Conservation (phyloP, 2,888 invertebrate genomes). For the Heliconius erato region DNA sequence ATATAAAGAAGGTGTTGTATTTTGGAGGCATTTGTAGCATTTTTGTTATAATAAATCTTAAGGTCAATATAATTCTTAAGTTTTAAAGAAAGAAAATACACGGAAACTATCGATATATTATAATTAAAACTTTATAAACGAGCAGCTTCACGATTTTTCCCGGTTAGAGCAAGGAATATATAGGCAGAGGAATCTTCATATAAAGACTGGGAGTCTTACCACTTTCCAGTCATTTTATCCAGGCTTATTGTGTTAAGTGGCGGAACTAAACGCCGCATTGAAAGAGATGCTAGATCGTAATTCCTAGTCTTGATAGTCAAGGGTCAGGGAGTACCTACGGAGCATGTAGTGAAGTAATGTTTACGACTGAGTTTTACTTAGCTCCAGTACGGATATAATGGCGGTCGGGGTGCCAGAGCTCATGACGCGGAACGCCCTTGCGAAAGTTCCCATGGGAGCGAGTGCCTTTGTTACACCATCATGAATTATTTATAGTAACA, state of each 20-base stretch:
- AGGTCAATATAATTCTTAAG: too few relatives aligned
- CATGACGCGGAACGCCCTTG: slow-evolving; percentile 59
- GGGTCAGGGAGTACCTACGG: slow-evolving; percentile 10
- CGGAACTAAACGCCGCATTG: not conserved
- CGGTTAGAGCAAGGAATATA: too few relatives aligned
- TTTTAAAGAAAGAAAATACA: too few relatives aligned
- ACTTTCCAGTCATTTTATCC: too few relatives aligned
- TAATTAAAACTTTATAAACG: too few relatives aligned
- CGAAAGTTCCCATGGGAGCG: slow-evolving; percentile 59
- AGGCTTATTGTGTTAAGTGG: not conserved
- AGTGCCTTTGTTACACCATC: slow-evolving; percentile 46
- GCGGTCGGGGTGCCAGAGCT: slow-evolving; percentile 43
- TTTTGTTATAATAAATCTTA: too few relatives aligned
- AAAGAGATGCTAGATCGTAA: not conserved
- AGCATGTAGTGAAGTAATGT: slow-evolving; percentile 20
- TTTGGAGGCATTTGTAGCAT: too few relatives aligned
- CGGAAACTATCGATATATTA: too few relatives aligned
- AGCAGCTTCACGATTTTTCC: too few relatives aligned
- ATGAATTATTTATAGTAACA: slow-evolving; percentile 47
- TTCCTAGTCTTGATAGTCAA: slow-evolving; percentile 5
- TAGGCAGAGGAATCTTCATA: too few relatives aligned
- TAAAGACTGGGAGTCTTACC: too few relatives aligned
- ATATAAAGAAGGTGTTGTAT: too few relatives aligned
- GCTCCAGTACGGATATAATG: slow-evolving; percentile 2
- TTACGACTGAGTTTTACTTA: slow-evolving; percentile 22